A percentile compares a stretch with the other conserved stretches of the same genome.
phyloP scores from a whole-genome alignment of 2,797 vertebrate genomes.

The Poecilia picta region DNA sequence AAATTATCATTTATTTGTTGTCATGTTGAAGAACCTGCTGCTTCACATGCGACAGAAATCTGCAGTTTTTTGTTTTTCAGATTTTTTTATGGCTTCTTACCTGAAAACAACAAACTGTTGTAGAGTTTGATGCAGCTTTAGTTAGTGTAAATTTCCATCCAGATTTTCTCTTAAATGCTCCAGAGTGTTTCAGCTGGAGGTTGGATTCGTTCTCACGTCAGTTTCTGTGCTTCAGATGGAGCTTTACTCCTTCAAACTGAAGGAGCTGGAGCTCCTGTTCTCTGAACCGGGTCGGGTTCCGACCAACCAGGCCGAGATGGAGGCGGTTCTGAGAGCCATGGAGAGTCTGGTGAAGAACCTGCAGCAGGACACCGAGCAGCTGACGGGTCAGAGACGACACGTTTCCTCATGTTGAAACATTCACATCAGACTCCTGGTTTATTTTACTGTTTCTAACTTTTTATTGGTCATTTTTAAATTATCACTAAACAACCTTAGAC shows the following conservation, averaged over 20 bases:
- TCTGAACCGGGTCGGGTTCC: constrained; percentile 42
- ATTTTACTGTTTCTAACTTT: too few species aligned
- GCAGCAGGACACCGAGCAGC: constrained; percentile 69
- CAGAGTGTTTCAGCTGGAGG: background rate
- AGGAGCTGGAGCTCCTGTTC: constrained; percentile 79
- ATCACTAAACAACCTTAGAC: background rate
- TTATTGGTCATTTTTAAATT: background rate
- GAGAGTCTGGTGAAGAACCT: constrained; percentile 78
- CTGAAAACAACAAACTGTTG: too few species aligned
- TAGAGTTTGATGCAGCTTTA: too few species aligned
- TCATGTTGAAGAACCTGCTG: too few species aligned
- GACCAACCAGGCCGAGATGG: constrained; percentile 64
- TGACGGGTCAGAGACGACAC: constrained; percentile 55
- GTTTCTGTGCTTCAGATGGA: constrained; percentile 77
- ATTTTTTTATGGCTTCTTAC: too few species aligned
- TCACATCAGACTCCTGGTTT: too few species aligned
- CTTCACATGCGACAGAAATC: too few species aligned
- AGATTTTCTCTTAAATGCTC: background rate
- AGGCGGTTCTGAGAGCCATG: constrained; percentile 72
- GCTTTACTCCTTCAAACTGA: constrained; percentile 78
- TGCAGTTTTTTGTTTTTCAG: too few species aligned
- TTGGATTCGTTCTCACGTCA: background rate
- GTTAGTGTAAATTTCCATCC: too few species aligned
- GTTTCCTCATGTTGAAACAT: too few species aligned
- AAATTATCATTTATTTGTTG: too few species aligned